A percentile compares a stretch with the other conserved stretches of the same genome.
phyloP scores from a whole-genome alignment of 2,888 invertebrate genomes.

The Yponomeuta plumbellus region DNA sequence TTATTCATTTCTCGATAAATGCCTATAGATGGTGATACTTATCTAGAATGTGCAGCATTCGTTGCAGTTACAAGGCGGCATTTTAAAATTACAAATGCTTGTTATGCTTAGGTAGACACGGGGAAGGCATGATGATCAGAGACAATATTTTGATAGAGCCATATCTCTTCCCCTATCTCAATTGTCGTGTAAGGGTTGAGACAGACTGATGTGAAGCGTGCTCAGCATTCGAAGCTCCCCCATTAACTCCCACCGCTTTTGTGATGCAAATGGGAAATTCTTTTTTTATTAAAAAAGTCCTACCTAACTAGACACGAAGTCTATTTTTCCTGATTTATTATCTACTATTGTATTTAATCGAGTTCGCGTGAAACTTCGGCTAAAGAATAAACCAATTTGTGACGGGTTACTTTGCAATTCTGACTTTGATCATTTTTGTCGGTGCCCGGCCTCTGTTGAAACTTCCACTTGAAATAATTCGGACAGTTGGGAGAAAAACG shows the following conservation, averaged over 20 bases:
- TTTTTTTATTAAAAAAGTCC: slow-evolving; percentile 37
- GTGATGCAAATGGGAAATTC: slow-evolving; percentile 67
- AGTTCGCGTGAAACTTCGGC: neutral
- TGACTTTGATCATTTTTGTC: slow-evolving; percentile 1
- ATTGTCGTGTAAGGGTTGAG: slow-evolving; percentile 60
- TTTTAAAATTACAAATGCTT: neutral
- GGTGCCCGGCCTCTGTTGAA: neutral
- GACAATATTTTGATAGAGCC: slow-evolving; percentile 10
- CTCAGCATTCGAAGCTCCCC: slow-evolving; percentile 58
- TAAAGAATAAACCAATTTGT: slow-evolving; percentile 3
- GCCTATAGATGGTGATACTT: neutral
- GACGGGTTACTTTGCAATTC: slow-evolving; percentile 14
- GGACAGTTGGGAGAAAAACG: neutral
- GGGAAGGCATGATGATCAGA: neutral
- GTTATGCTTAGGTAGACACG: neutral
- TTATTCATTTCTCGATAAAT: neutral
- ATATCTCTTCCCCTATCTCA: slow-evolving; percentile 21
- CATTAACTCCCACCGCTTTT: slow-evolving; percentile 69
- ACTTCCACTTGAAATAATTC: neutral
- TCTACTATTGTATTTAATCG: slow-evolving; percentile 9
- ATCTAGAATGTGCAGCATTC: neutral
- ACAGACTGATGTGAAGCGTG: slow-evolving; percentile 59
- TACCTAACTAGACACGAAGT: neutral
- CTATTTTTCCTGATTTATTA: slow-evolving; percentile 3
- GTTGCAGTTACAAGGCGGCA: neutral